A percentile compares a stretch with the other conserved stretches of the same genome.
Conservation (phyloP, 37 sponge, comb jelly and placozoan genomes). For the Beroe ovata region DNA sequence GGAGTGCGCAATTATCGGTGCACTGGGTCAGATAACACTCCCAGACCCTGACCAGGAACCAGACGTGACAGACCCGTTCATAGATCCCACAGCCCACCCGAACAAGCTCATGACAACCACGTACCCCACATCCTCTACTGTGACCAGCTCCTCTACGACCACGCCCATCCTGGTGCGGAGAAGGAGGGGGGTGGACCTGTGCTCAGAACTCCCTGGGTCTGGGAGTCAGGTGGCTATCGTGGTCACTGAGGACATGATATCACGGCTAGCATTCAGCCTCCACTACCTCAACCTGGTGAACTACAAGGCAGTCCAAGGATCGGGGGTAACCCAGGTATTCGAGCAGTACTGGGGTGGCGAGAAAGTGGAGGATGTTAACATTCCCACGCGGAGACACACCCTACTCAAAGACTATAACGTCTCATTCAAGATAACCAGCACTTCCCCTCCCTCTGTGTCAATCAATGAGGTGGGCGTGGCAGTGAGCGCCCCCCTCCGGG, state of each 20-base stretch:
- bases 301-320: neutral
- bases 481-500: neutral
- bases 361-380: neutral
- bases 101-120: neutral
- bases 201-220: neutral
- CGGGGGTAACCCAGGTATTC: neutral
- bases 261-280: neutral
- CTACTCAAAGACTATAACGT: constrained; percentile 8
- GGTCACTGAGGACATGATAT: constrained; percentile 7
- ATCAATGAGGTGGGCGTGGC: neutral
- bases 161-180: neutral
- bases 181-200: neutral
- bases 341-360: constrained; percentile 1
- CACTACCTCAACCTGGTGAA: neutral
- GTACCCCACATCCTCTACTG: neutral
- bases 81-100: neutral
- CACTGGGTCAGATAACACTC: constrained; percentile 5
- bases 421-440: constrained; percentile 27
- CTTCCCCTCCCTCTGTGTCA: neutral
- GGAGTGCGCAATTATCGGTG: neutral
- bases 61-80: constrained; percentile 13
- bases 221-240: neutral
- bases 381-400: neutral
- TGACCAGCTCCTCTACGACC: neutral
- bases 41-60: neutral